A percentile compares a stretch with the other conserved stretches of the same genome.
These are phyloP conservation scores for Poecile montanus DNA, from an alignment of 2,797 vertebrate genomes.

Conservation along the genomic window DNA sequence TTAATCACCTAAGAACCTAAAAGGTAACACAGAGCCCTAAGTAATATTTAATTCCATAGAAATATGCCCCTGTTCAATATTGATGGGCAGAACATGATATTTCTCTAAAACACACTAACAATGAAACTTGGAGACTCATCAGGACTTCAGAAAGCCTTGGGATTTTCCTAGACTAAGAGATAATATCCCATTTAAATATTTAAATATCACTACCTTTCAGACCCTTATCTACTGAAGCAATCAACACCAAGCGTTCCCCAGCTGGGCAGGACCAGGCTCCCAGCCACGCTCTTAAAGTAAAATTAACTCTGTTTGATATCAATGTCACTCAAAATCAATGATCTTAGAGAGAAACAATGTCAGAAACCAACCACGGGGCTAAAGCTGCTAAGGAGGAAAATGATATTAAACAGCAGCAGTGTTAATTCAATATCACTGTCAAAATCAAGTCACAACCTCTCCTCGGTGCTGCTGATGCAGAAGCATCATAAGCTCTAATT, in stretches of 20 bases:
- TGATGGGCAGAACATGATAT: slow-evolving; percentile 32
- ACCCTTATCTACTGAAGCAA: slow-evolving; percentile 18
- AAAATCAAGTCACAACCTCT: slow-evolving; percentile 21
- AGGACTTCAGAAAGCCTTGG: slow-evolving; percentile 25
- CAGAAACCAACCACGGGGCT: not conserved
- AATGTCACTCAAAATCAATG: slow-evolving; percentile 6
- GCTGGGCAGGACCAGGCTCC: not conserved
- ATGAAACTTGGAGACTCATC: not conserved
- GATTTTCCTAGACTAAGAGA: slow-evolving; percentile 24
- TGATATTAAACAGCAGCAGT: not conserved
- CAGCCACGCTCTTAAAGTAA: not conserved
- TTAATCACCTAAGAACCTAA: slow-evolving; percentile 75
- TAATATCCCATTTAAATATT: slow-evolving; percentile 56
- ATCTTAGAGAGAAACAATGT: not conserved
- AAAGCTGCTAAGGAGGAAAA: not conserved
- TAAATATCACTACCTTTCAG: slow-evolving; percentile 32
- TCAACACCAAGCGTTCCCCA: slow-evolving; percentile 4
- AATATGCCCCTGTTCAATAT: slow-evolving; percentile 36
- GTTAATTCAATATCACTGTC: not conserved
- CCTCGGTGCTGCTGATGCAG: not conserved
- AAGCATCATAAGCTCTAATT: not conserved
- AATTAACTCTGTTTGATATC: slow-evolving; percentile 3
- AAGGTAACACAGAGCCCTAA: slow-evolving; percentile 65
- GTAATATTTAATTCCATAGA: slow-evolving; percentile 74
- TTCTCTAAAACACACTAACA: slow-evolving; percentile 43